A percentile compares a stretch with the other conserved stretches of the same genome.
These are phyloP conservation scores for Leistus spinibarbis DNA, from an alignment of 2,888 invertebrate genomes.

Conservation along the genomic window DNA sequence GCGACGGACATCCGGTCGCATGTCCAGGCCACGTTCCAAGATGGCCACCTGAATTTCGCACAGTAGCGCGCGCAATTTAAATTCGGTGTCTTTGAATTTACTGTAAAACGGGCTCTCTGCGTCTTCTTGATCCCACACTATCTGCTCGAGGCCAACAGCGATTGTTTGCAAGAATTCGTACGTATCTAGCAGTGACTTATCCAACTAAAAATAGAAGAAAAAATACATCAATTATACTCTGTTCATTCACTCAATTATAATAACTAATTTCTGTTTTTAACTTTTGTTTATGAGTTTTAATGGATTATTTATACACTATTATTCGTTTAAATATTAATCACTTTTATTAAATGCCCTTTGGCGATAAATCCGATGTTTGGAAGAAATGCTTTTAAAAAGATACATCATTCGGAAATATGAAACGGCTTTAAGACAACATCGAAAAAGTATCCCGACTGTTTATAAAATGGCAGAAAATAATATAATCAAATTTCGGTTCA, in stretches of 20 bases:
- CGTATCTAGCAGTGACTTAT: conserved; percentile 62
- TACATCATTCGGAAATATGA: too few species aligned
- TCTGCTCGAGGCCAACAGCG: conserved; percentile 72
- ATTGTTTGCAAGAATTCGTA: conserved; percentile 73
- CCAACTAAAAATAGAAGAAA: conserved; percentile 56
- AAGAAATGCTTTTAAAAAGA: too few species aligned
- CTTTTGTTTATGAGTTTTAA: too few species aligned
- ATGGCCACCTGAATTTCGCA: conserved; percentile 71
- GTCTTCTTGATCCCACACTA: conserved; percentile 65
- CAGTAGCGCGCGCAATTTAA: conserved; percentile 66
- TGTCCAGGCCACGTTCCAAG: conserved; percentile 59
- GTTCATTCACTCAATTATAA: not conserved
- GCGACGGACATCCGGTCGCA: conserved; percentile 58
- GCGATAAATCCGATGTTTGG: too few species aligned
- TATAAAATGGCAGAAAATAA: too few species aligned
- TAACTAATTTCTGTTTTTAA: not conserved
- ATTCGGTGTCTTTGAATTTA: conserved; percentile 66
- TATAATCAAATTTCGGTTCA: too few species aligned
- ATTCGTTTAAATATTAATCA: too few species aligned
- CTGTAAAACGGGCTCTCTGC: conserved; percentile 57
- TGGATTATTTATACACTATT: too few species aligned
- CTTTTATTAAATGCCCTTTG: too few species aligned
- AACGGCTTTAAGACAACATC: too few species aligned
- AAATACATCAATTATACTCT: not conserved
- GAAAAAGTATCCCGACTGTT: too few species aligned